Evolutionary conservation across 2,797 vertebrate genomes (phyloP), one percentile per base, ranked within the genome.

Genomic region (Trichosurus vulpecula): DNA sequence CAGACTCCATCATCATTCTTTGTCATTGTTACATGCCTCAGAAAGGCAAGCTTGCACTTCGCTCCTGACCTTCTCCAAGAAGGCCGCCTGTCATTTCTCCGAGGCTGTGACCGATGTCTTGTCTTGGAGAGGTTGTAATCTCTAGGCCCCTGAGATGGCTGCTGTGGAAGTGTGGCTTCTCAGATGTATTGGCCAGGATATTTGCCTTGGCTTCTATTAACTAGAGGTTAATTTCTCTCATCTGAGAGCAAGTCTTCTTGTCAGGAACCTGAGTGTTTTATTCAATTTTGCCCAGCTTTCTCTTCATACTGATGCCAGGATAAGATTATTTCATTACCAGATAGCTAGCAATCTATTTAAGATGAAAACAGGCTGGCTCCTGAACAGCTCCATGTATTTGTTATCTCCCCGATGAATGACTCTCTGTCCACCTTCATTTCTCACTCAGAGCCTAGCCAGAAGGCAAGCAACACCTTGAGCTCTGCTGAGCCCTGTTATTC

Each of bases 301-400:
- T 54, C 52, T 90, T n/a, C 53, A 90, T 90, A 53, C 35, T 16
- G 52, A 90, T 52, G 90, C 90, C 90, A 90, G 51, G 53, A 90
- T 54, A 90, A 90, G 90, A 90, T 90, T 90, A 90, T 90, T 52
- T 90, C 90, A 90, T 90, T 90, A 90, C 90, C 90, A 52, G 90
- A 90, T 90, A 54, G 90, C 90, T 90, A 90, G 90, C 90, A 90
- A 90, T 90, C 90, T 90, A 54, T 90, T 90, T 90, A 90, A 90
- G 53, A 90, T 31, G 90, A 87, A 87, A 87, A 87, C 74, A 87
- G 74, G 74, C 74, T 51, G 41, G 22, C 41, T 87, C 41, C 41
- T 47, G 74, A 41, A 51, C 74, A 87, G 74, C 41, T 87, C 41
- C 41, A 51, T 25, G 41, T 87, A 87, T 87, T 51, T 27, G 41